Conservation (phyloP, 92 coral and sea anemone genomes). For the Umimayanthus chanpuru region DNA sequence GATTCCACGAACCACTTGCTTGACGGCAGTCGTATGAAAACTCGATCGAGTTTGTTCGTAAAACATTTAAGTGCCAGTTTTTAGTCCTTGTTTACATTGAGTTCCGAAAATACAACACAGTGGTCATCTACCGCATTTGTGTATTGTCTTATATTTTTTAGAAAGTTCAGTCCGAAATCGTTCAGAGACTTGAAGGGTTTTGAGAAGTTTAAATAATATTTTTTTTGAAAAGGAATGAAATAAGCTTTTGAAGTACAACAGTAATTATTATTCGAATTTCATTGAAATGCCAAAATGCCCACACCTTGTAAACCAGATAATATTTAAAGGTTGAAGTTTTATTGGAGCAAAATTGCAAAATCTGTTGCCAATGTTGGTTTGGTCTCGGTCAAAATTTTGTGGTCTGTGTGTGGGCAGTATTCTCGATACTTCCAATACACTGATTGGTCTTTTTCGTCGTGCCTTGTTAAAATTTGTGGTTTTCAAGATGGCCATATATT, state of each 20-base stretch:
- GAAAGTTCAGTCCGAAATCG: background rate
- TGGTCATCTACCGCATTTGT: constrained; percentile 11
- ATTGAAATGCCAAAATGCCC: constrained; percentile 51
- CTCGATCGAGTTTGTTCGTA: constrained; percentile 35
- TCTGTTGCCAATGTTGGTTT: constrained; percentile 10
- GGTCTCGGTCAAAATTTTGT: constrained; percentile 20
- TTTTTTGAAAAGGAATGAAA: background rate
- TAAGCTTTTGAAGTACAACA: constrained; percentile 28
- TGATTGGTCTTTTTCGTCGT: constrained; percentile 32
- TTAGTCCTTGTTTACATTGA: constrained; percentile 38
- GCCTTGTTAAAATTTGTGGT: constrained; percentile 49
- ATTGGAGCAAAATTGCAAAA: constrained; percentile 28
- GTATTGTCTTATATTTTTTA: background rate
- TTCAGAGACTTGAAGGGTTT: background rate
- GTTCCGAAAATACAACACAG: constrained; percentile 34
- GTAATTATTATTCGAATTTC: constrained; percentile 43
- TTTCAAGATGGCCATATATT: constrained; percentile 49
- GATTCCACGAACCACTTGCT: background rate
- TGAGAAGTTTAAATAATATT: background rate
- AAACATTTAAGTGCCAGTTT: constrained; percentile 40
- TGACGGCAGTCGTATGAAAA: background rate
- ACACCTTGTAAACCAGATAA: constrained; percentile 46
- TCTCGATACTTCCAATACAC: background rate
- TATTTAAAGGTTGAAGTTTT: constrained; percentile 41
- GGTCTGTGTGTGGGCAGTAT: constrained; percentile 28